Percentiles rank a stretch among this genome's conserved stretches.
Evolutionary conservation across 2,797 vertebrate species (phyloP).

Genomic region (Fistularia tabacaria): DNA sequence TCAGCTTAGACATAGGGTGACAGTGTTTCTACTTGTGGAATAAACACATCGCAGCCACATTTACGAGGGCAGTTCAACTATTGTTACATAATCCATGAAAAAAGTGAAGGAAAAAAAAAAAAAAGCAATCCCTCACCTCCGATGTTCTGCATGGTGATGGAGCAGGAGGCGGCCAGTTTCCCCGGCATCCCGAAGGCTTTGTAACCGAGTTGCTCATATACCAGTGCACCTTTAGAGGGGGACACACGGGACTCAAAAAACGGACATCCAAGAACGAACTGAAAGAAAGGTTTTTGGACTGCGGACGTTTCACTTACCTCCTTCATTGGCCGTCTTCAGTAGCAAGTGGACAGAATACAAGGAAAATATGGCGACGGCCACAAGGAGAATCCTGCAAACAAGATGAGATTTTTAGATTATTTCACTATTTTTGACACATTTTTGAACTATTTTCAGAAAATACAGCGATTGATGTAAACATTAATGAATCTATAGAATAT

Average conservation of each 20-base stretch:
- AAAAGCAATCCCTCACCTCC: constrained; percentile 77
- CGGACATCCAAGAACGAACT: too few species aligned
- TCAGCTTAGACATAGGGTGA: neutral
- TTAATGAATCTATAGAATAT: too few species aligned
- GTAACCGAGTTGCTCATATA: constrained; percentile 92
- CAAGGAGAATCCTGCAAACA: constrained; percentile 83
- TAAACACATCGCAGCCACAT: too few species aligned
- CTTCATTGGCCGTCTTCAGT: constrained; percentile 97
- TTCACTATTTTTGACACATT: too few species aligned
- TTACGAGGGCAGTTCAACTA: neutral
- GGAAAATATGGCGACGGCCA: constrained; percentile 88
- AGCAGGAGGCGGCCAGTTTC: constrained; percentile 91
- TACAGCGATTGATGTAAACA: too few species aligned
- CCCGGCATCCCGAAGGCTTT: constrained; percentile 93
- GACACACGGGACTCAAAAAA: neutral
- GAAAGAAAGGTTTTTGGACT: too few species aligned
- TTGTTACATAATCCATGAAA: constrained; percentile 1
- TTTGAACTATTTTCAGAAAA: too few species aligned
- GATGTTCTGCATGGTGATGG: constrained; percentile 97
- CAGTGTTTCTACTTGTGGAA: constrained; percentile 12
- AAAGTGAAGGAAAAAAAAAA: too few species aligned
- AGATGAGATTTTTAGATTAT: too few species aligned
- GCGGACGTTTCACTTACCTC: constrained; percentile 75
- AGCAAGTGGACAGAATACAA: constrained; percentile 97
- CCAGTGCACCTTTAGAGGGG: constrained; percentile 78